Evolutionary conservation across 2,888 invertebrate genomes (phyloP).

Genomic region (Gonocerus acuteangulatus): DNA sequence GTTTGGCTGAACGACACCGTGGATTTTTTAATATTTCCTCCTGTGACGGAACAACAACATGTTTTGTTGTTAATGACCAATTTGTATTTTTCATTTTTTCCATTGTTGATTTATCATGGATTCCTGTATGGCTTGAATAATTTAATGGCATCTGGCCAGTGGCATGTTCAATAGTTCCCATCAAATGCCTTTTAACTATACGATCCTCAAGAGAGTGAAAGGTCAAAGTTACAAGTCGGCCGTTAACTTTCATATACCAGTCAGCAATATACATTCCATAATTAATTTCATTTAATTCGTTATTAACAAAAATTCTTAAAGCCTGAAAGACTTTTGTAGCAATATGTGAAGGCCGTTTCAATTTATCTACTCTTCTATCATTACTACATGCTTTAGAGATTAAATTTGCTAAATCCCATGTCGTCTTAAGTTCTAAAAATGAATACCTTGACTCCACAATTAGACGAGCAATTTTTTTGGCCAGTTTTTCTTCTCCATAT

Average conservation of each 20-base stretch:
- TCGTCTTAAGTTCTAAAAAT: conserved; percentile 69
- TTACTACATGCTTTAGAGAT: conserved; percentile 48
- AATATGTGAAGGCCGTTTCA: conserved; percentile 66
- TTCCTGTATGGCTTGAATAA: conserved; percentile 56
- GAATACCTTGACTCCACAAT: conserved; percentile 74
- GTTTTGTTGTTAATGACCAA: conserved; percentile 75
- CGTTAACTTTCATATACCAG: conserved; percentile 66
- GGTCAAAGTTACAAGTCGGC: conserved; percentile 70
- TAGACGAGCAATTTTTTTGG: conserved; percentile 77
- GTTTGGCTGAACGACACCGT: conserved; percentile 78
- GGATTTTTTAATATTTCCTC: conserved; percentile 73
- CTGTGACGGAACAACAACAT: conserved; percentile 64
- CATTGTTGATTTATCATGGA: conserved; percentile 54
- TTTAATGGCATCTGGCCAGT: conserved; percentile 65
- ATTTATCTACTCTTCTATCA: conserved; percentile 58
- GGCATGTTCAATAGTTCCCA: conserved; percentile 62
- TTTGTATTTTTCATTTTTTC: conserved; percentile 47
- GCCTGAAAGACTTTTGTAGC: conserved; percentile 93
- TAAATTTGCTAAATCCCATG: conserved; percentile 69
- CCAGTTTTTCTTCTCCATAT: conserved; percentile 85
- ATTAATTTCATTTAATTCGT: conserved; percentile 91
- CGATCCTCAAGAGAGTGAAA: conserved; percentile 93
- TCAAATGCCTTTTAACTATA: conserved; percentile 81
- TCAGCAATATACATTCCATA: conserved; percentile 73
- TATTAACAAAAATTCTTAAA: conserved; percentile 88